Evolutionary conservation across 2,113 vertebrate genomes (phyloP).

Genomic region (Brienomyrus brachyistius): DNA sequence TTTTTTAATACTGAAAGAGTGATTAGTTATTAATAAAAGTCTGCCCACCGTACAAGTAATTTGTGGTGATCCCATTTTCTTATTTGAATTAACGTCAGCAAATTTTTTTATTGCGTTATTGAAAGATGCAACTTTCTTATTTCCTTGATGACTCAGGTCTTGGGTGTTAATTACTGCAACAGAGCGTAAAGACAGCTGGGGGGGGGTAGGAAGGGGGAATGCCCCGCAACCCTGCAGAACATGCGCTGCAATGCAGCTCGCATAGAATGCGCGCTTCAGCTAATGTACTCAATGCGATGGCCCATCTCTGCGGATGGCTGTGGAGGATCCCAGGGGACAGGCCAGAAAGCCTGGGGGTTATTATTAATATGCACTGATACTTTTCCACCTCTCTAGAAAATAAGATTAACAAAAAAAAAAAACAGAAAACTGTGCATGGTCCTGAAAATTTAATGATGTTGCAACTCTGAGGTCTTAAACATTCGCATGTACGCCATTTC

Average conservation of each 20-base stretch:
- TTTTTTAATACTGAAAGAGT: background rate
- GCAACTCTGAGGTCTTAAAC: background rate
- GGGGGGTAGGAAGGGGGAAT: background rate
- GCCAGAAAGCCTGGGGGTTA: background rate
- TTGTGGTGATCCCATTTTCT: background rate
- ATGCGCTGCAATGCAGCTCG: background rate
- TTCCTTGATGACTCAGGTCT: background rate
- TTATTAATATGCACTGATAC: background rate
- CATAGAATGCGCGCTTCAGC: background rate
- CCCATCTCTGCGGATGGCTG: background rate
- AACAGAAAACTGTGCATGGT: background rate
- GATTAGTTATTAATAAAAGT: background rate
- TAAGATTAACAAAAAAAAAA: background rate
- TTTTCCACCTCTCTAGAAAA: background rate
- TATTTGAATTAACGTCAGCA: background rate
- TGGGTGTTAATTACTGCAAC: background rate
- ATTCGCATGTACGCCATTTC: background rate
- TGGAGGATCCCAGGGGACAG: background rate
- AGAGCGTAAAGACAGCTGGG: background rate
- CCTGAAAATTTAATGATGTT: background rate
- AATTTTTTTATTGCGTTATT: background rate
- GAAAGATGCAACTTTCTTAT: background rate
- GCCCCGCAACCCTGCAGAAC: background rate
- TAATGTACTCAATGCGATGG: background rate
- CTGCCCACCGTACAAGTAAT: background rate